Evolutionary conservation across 2,888 invertebrate species (phyloP).

Genomic region (Melanophora roralis): DNA sequence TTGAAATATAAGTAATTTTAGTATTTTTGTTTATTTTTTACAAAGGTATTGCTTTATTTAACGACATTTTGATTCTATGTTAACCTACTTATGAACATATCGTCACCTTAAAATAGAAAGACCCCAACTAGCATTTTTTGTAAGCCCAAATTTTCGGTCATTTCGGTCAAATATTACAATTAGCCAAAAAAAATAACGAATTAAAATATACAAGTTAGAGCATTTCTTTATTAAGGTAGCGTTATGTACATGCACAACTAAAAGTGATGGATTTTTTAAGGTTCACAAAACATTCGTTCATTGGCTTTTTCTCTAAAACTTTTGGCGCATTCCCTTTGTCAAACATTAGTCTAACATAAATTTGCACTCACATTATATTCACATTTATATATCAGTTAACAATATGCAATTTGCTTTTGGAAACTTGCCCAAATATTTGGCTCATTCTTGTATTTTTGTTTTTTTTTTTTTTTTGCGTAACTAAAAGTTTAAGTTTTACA

Average conservation of each 20-base stretch:
- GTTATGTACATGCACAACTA: not conserved
- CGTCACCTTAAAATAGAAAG: too few relatives aligned
- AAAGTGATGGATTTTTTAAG: not conserved
- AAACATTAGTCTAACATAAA: conserved; percentile 46
- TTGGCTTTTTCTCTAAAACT: conserved; percentile 27
- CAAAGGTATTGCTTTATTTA: too few relatives aligned
- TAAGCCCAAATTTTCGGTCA: too few relatives aligned
- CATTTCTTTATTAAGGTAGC: too few relatives aligned
- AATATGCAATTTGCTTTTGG: conserved; percentile 58
- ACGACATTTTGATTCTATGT: too few relatives aligned
- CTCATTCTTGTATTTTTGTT: conserved; percentile 7
- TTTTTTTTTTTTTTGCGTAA: not conserved
- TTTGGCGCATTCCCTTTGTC: not conserved
- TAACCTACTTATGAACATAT: too few relatives aligned
- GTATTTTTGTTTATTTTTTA: too few relatives aligned
- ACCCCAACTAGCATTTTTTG: too few relatives aligned
- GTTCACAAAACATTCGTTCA: conserved; percentile 51
- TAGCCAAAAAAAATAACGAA: too few relatives aligned
- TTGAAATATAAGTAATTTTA: too few relatives aligned
- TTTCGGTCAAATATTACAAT: too few relatives aligned
- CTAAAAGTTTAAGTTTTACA: conserved; percentile 5
- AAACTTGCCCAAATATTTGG: conserved; percentile 54
- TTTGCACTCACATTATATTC: conserved; percentile 41
- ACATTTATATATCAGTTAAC: conserved; percentile 41
- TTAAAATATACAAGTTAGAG: too few relatives aligned